Conservation (phyloP, 2,888 invertebrate genomes). For the Sepiola atlantica region DNA sequence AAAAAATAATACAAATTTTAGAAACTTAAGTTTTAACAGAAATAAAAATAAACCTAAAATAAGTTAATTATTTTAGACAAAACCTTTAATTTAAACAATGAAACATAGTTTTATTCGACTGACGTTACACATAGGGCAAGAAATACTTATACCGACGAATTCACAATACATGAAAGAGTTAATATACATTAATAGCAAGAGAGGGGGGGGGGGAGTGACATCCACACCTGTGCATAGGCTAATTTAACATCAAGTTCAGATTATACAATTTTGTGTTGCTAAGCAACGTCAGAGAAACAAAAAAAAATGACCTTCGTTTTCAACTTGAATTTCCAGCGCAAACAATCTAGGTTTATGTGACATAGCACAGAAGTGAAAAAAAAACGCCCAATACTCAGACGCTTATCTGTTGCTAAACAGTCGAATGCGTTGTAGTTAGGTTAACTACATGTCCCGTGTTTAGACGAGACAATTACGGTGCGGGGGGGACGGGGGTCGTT, state of each 20-base stretch:
- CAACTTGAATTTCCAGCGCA: not conserved
- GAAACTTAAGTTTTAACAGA: too few species aligned
- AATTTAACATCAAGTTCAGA: not conserved
- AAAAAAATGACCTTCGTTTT: not conserved
- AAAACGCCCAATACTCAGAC: not conserved
- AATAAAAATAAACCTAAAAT: too few species aligned
- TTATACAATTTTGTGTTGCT: not conserved
- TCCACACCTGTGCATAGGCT: not conserved
- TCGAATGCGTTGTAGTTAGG: not conserved
- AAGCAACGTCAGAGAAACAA: not conserved
- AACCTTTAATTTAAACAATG: too few species aligned
- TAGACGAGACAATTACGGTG: too few species aligned
- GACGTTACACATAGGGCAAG: not conserved
- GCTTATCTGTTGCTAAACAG: not conserved
- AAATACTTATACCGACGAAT: not conserved
- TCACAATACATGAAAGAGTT: not conserved
- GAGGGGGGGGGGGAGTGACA: not conserved
- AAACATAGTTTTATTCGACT: too few species aligned
- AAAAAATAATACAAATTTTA: too few species aligned
- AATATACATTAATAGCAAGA: not conserved
- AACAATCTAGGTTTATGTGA: not conserved
- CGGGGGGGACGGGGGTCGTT: too few species aligned
- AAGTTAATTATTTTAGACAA: too few species aligned
- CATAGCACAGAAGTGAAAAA: not conserved
- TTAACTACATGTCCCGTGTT: not conserved